Percentiles rank a stretch among this genome's conserved stretches.
Evolutionary conservation across 2,113 vertebrate species (phyloP).

Genomic region (Neodon shergylaensis): DNA sequence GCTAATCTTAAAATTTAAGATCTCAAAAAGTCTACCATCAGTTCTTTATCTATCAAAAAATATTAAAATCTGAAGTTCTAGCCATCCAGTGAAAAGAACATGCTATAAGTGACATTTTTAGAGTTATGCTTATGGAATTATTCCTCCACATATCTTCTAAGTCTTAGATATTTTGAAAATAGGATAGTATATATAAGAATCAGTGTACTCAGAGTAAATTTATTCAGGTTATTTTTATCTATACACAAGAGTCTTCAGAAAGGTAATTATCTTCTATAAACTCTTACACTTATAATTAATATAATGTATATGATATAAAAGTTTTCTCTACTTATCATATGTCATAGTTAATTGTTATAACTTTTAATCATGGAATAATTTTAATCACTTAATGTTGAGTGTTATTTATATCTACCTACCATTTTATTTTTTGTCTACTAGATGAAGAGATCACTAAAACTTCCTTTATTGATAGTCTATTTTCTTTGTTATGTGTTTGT

Average conservation of each 20-base stretch:
- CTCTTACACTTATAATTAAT: slow-evolving; percentile 81
- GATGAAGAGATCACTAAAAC: slow-evolving; percentile 35
- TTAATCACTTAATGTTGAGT: slow-evolving; percentile 74
- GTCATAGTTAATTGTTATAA: slow-evolving; percentile 78
- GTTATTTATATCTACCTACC: not conserved
- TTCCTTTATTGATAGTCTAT: slow-evolving; percentile 7
- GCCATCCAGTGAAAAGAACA: slow-evolving; percentile 65
- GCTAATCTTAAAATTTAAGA: not conserved
- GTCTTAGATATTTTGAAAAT: slow-evolving; percentile 71
- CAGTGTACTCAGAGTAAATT: not conserved
- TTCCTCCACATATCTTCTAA: slow-evolving; percentile 66
- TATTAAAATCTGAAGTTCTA: slow-evolving; percentile 42
- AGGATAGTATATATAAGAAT: not conserved
- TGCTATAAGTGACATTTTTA: slow-evolving; percentile 62
- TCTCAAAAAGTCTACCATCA: slow-evolving; percentile 60
- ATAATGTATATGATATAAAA: slow-evolving; percentile 73
- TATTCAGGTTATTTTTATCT: slow-evolving; percentile 17
- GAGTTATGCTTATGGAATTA: slow-evolving; percentile 66
- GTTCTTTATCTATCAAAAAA: slow-evolving; percentile 64
- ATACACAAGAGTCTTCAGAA: slow-evolving; percentile 45
- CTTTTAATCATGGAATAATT: slow-evolving; percentile 45
- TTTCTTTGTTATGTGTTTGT: not conserved
- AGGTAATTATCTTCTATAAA: slow-evolving; percentile 79
- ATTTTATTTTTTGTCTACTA: slow-evolving; percentile 51
- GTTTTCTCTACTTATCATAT: slow-evolving; percentile 81